Conservation (phyloP, 1,140 invertebrate species). For the Bombus polaris region DNA sequence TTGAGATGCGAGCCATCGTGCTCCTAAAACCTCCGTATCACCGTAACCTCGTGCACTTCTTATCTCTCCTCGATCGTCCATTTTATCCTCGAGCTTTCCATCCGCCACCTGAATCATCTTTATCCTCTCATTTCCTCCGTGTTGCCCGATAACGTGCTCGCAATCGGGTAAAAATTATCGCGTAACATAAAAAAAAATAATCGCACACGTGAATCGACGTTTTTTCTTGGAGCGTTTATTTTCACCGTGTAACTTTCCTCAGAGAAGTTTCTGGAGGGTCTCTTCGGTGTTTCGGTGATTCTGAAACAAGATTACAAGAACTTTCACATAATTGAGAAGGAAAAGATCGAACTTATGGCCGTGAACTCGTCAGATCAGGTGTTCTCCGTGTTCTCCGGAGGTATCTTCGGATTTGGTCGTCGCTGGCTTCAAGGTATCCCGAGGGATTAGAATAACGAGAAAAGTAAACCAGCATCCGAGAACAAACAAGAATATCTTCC, state of each 20-base stretch:
- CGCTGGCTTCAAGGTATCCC: conserved; percentile 51
- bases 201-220: conserved; percentile 42
- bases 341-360: conserved; percentile 56
- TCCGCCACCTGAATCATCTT: background rate
- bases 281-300: conserved; percentile 30
- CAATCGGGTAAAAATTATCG: background rate
- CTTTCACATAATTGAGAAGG: no score
- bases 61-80: background rate
- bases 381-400: background rate
- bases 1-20: conserved; percentile 73
- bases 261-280: conserved; percentile 23
- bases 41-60: conserved; percentile 51
- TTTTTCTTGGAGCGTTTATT: background rate
- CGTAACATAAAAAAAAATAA: background rate
- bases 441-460: background rate
- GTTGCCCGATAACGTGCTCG: background rate
- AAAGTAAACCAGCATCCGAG: background rate
- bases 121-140: background rate
- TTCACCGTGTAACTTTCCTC: background rate
- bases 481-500: background rate
- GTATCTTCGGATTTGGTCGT: conserved; percentile 22
- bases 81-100: background rate
- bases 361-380: conserved; percentile 51
- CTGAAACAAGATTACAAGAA: background rate
- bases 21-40: conserved; percentile 24